Evolutionary conservation across 2,888 invertebrate species (phyloP), one percentile per base, ranked within the genome.

Genomic region (Parelbella ahira): DNA sequence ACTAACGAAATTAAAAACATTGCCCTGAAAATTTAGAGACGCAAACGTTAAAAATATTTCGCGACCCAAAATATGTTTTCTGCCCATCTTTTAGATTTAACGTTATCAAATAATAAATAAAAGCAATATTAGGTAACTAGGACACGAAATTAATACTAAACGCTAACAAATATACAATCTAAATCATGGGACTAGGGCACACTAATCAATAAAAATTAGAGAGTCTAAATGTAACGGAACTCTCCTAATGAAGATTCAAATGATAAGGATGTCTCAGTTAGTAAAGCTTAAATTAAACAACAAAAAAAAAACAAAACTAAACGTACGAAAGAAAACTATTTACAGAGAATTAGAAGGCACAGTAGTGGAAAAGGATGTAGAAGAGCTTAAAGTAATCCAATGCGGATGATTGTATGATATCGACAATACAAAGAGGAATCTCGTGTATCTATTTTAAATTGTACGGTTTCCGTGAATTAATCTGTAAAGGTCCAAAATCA

Each of bases 321-420:
- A 51, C 56, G n/a, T n/a, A n/a, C n/a, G n/a, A n/a, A n/a, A n/a
- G n/a, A n/a, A 66, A 72, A 64, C 60, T 76, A 80, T 75, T 67
- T 79, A 80, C 55, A 67, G 70, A 73, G 74, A 77, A 73, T 74
- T 82, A 83, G 84, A 86, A 84, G 86, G 83, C 84, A 86, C 83
- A 79, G 78, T 81, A 76, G 76, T 79, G 68, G 72, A 47, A 44
- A 37, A 25, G 30, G 27, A 39, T 45, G 43, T 44, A 37, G 42
- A 36, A 45, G 19, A 6, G n/a, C 37, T 6, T 27, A 23, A 47
- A 41, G 39, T 4, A 37, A 20, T 15, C n/a, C 4, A 8, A 19
- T 19, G 39, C 11, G 30, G 30, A 9, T 20, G 32, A 39, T 39
- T n/a, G n/a, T 15, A 33, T 27, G 20, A 37, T 28, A 18, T 39